Evolutionary conservation across 2,113 vertebrate genomes (phyloP).

Genomic region (Petromus typicus): DNA sequence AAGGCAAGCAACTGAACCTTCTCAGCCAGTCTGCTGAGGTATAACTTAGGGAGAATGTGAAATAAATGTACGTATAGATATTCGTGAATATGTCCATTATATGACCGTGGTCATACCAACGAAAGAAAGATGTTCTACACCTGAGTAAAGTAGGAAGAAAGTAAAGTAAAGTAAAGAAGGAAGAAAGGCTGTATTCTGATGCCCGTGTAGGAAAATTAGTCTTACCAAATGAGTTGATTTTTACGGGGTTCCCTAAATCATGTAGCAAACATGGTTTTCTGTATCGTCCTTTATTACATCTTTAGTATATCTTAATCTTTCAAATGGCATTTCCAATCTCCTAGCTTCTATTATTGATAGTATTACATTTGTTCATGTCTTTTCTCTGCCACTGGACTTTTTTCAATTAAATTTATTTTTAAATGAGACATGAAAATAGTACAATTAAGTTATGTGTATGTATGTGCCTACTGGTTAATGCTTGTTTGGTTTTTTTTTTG

Average conservation of each 20-base stretch:
- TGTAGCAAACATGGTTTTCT: background rate
- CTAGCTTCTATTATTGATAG: background rate
- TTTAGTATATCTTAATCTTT: background rate
- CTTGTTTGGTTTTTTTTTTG: no score
- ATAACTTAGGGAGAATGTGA: conserved; percentile 35
- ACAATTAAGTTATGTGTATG: background rate
- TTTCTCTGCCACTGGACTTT: conserved; percentile 5
- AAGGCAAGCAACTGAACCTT: background rate
- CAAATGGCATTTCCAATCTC: background rate
- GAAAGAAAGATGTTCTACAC: background rate
- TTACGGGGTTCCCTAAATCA: conserved; percentile 5
- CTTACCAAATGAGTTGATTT: background rate
- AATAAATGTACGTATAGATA: background rate
- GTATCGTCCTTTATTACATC: background rate
- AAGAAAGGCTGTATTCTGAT: conserved; percentile 19
- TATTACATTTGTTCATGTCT: background rate
- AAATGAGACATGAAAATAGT: background rate
- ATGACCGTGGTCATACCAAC: background rate
- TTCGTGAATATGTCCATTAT: background rate
- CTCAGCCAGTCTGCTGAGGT: background rate
- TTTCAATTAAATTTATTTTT: background rate
- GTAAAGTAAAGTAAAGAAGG: no score
- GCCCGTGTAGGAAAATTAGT: background rate
- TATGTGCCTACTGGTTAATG: background rate
- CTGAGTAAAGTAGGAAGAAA: background rate